Percentiles rank a stretch among this genome's conserved stretches.
phyloP scores from a whole-genome alignment of 2,113 vertebrate species.

The Platichthys flesus region DNA sequence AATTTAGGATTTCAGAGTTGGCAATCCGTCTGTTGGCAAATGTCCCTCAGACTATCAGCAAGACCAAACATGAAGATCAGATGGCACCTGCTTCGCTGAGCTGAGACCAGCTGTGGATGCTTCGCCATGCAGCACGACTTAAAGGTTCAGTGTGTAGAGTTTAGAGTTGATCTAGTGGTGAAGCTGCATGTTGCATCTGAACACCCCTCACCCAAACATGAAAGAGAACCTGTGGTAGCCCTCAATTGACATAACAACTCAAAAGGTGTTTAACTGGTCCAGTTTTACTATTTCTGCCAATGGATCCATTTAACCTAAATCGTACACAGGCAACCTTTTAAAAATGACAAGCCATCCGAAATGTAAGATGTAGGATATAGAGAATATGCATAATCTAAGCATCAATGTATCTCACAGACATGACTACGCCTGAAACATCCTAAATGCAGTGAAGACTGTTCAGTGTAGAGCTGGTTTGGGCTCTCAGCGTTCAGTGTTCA shows the following conservation, averaged over 20 bases:
- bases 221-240: too few species aligned
- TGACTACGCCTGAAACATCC: too few species aligned
- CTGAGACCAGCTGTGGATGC: slow-evolving; percentile 39
- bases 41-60: slow-evolving; percentile 13
- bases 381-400: slow-evolving; percentile 2
- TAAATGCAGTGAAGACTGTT: too few species aligned
- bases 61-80: slow-evolving; percentile 32
- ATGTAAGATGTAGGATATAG: background rate
- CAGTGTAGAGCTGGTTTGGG: background rate
- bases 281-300: too few species aligned
- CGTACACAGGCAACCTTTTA: background rate
- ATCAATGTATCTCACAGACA: too few species aligned
- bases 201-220: too few species aligned
- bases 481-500: background rate
- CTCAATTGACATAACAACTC: too few species aligned
- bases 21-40: background rate
- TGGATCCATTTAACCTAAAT: too few species aligned
- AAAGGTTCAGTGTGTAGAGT: slow-evolving; percentile 9
- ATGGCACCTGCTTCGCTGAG: slow-evolving; percentile 46
- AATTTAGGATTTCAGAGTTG: too few species aligned
- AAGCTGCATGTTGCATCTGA: too few species aligned
- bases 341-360: background rate
- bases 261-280: too few species aligned
- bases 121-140: background rate
- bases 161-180: too few species aligned